Evolutionary conservation across 2,888 invertebrate species (phyloP), one percentile per base, ranked within the genome.

Genomic region (Polietes domitor): DNA sequence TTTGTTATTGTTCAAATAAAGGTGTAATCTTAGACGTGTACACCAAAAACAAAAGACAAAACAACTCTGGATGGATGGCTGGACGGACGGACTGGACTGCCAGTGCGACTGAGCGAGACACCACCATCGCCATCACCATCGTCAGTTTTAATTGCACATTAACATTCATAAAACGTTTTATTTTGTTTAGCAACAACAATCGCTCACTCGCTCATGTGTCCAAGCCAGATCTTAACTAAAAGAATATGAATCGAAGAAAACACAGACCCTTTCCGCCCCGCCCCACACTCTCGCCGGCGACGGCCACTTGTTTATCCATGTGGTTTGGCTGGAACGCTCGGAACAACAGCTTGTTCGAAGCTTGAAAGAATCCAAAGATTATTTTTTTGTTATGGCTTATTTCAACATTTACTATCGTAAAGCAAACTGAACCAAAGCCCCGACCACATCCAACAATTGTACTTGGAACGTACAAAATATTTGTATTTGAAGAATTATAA

Each of bases 121-220:
- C 7, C 65, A 68, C 4, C 19, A 41, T 2, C 41, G 2, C 19
- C n/a, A 41, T 24, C 37, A 63, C n/a, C n/a, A n/a, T n/a, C n/a
- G n/a, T n/a, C 28, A 37, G 37, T 37, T 65, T 37, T 43, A 77
- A 37, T 32, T 58, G 61, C 73, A 37, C 21, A 61, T 28, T 47
- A 41, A 76, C 37, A 78, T 78, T 74, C 77, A 78, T 26, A 77
- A 78, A 82, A 82, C 75, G 63, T 82, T 81, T 77, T 63, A 77
- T 61, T 61, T 26, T 58, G 58, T 58, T 58, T 61, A 61, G 24
- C 15, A 24, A 24, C 26, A 10, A 17, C 32, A 65, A 15, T 32
- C 17, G 7, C 37, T 65, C 32, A 2, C 4, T 15, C 26, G 24
- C 26, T 12, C 6, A 50, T 19, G n/a, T n/a, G n/a, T n/a, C n/a